phyloP scores from a whole-genome alignment of 2,797 vertebrate species.

The Danio kyathit region DNA sequence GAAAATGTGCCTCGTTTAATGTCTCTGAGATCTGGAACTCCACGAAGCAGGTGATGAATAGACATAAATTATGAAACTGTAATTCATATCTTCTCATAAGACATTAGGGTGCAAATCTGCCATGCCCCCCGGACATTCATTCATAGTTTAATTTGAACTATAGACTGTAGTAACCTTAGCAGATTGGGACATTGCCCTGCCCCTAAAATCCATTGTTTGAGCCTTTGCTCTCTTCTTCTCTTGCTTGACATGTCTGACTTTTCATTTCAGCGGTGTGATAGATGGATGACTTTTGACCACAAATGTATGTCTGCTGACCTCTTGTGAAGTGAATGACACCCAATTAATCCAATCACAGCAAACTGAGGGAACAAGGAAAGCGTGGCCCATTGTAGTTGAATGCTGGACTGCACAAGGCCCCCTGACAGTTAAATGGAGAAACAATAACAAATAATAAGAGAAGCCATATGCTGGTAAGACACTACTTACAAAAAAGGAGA shows the following conservation, averaged over 20 bases:
- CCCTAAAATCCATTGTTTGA: conserved; percentile 84
- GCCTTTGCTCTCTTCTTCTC: conserved; percentile 76
- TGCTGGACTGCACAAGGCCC: conserved; percentile 69
- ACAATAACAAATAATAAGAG: not conserved
- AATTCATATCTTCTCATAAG: conserved; percentile 66
- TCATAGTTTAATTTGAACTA: conserved; percentile 54
- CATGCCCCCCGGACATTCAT: conserved; percentile 25
- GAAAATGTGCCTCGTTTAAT: conserved; percentile 22
- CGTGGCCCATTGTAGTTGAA: conserved; percentile 68
- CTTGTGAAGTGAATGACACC: conserved; percentile 83
- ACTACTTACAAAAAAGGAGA: conserved; percentile 7
- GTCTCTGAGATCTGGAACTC: conserved; percentile 29
- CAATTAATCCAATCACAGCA: conserved; percentile 77
- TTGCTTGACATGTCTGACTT: conserved; percentile 84
- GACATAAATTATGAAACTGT: conserved; percentile 39
- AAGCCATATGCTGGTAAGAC: not conserved
- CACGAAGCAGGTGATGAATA: conserved; percentile 34
- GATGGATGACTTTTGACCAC: conserved; percentile 87
- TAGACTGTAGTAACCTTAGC: conserved; percentile 66
- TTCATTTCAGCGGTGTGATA: conserved; percentile 83
- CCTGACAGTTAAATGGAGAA: conserved; percentile 71
- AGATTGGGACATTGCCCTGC: conserved; percentile 73
- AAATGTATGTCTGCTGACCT: conserved; percentile 85
- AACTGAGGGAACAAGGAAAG: conserved; percentile 70
- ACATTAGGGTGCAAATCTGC: conserved; percentile 30